phyloP scores from a whole-genome alignment of 2,113 vertebrate genomes.

The Herpetotheres cachinnans region DNA sequence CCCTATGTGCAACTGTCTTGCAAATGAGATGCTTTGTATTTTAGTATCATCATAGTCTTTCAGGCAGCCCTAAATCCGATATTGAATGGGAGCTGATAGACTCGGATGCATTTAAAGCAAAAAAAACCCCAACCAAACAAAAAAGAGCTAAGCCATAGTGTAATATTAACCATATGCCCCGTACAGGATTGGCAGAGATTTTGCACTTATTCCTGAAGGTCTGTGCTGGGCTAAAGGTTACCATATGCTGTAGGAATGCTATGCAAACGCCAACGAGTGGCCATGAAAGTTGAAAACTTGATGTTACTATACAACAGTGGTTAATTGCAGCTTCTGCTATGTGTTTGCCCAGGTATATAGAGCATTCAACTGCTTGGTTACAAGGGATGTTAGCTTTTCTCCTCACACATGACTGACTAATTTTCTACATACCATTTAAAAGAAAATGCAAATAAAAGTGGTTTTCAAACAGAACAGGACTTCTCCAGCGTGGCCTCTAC shows the following conservation, averaged over 20 bases:
- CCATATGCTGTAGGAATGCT: conserved; percentile 46
- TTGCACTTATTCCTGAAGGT: background rate
- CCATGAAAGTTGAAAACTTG: conserved; percentile 8
- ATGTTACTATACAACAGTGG: background rate
- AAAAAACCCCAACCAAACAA: background rate
- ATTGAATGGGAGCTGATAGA: background rate
- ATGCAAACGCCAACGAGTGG: background rate
- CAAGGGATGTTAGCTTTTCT: conserved; percentile 23
- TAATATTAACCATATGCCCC: conserved; percentile 35
- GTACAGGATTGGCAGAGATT: background rate
- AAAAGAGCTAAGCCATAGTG: background rate
- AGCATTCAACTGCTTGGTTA: conserved; percentile 17
- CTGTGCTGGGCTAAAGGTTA: conserved; percentile 16
- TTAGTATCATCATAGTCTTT: background rate
- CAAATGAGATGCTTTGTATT: background rate
- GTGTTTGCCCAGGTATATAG: conserved; percentile 6
- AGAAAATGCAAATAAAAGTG: background rate
- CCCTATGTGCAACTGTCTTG: background rate
- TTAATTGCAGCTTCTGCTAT: conserved; percentile 50
- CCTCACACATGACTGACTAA: background rate
- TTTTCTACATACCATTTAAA: conserved; percentile 8
- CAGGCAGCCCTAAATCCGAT: background rate
- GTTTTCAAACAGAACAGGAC: background rate
- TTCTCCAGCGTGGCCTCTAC: background rate
- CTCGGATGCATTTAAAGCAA: background rate